Evolutionary conservation across 2,797 vertebrate genomes (phyloP), one percentile per base, ranked within the genome.

Genomic region (Pseudocheirus occidentalis): DNA sequence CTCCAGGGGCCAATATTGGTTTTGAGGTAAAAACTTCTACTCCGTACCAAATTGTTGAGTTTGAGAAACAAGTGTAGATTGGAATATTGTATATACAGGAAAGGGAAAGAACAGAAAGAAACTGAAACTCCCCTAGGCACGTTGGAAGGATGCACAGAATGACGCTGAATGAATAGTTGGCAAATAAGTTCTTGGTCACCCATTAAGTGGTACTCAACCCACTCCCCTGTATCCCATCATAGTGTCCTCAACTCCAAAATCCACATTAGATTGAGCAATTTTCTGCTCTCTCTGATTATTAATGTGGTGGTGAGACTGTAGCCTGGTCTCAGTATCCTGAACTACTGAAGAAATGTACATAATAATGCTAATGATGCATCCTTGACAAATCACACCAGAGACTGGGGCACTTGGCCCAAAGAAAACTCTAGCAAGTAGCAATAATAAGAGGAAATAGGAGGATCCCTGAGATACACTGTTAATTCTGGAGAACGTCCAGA

Each of bases 201-300:
- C 62, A 21, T 6, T 62, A 13, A 73, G 34, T n/a, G 16, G 5
- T 40, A 40, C 34, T 73, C 62, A 73, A n/a, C 14, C 34, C 1
- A 21, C 34, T 40, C n/a, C 14, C 5, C 1, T 16, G 1, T 73
- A 96, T 95, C 90, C 94, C 73, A 81, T 95, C 95, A 93, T 66
- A 66, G 91, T 96, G 96, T 95, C 93, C 87, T 66, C 95, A 92
- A 94, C 94, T 95, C 91, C 94, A 95, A 93, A 95, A 92, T 96
- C 92, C 6, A 95, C 66, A 92, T 62, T 53, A 92, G 93, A 91
- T 96, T 95, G 90, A 87, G 96, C 97, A 96, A 97, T 95, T 95
- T 96, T 93, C 94, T 94, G 92, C 90, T 95, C 94, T 96, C 96
- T 96, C 91, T 95, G 93, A 94, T 94, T 91, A 50, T 87, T 91